A percentile compares a stretch with the other conserved stretches of the same genome.
These are phyloP conservation scores for Trichoplusia ni DNA, from an alignment of 1,140 invertebrate genomes.

Conservation along the genomic window DNA sequence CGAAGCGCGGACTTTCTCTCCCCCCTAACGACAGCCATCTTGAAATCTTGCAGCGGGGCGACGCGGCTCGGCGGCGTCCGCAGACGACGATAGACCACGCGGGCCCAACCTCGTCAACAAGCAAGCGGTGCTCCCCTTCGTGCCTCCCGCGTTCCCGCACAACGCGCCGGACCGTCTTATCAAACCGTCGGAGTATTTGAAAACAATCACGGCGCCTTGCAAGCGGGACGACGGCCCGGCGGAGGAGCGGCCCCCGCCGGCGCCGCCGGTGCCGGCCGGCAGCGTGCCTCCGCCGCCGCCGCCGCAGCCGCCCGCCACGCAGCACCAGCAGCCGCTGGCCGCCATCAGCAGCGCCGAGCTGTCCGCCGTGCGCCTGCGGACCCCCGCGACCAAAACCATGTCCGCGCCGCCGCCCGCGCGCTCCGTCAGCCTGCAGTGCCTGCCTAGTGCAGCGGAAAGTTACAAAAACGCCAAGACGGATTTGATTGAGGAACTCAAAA, in stretches of 20 bases:
- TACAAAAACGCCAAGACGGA: conserved; percentile 91
- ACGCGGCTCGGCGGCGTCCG: conserved; percentile 61
- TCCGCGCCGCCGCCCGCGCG: conserved; percentile 88
- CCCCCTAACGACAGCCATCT: conserved; percentile 60
- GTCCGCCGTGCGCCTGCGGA: conserved; percentile 89
- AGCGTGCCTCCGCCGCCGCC: conserved; percentile 81
- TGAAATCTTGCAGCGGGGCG: conserved; percentile 71
- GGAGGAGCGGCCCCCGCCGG: conserved; percentile 81
- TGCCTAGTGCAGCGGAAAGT: conserved; percentile 85
- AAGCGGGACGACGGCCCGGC: conserved; percentile 83
- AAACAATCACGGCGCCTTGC: conserved; percentile 85
- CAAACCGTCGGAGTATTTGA: conserved; percentile 95
- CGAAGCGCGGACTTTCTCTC: conserved; percentile 70
- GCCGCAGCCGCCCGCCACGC: conserved; percentile 77
- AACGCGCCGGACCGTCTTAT: conserved; percentile 89
- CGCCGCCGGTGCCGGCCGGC: conserved; percentile 75
- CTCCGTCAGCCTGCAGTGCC: conserved; percentile 87
- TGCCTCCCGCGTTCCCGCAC: conserved; percentile 92
- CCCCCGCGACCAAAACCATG: conserved; percentile 89
- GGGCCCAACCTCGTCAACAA: conserved; percentile 88
- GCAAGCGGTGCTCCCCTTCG: conserved; percentile 92
- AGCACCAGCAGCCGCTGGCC: conserved; percentile 88
- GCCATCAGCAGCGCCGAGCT: conserved; percentile 93
- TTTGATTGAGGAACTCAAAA: conserved; percentile 93
- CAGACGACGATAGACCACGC: conserved; percentile 79